Evolutionary conservation across 2,797 vertebrate genomes (phyloP).

Genomic region (Perodicticus potto): DNA sequence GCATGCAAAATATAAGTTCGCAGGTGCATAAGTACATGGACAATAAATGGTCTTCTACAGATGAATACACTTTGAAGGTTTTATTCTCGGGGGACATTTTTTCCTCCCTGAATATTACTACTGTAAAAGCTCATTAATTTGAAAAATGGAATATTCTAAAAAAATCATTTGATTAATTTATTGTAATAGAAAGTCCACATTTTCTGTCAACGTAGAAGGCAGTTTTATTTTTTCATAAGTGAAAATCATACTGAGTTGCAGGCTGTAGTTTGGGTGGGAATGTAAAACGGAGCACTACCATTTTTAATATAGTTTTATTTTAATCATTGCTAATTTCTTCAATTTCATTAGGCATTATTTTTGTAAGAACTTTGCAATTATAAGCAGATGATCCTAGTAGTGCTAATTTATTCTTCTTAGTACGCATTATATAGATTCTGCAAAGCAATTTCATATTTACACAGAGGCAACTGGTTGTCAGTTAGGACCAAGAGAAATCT

Average conservation of each 20-base stretch:
- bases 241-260: neutral
- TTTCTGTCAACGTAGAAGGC: conserved; percentile 28
- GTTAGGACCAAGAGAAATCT: neutral
- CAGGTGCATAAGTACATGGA: conserved; percentile 27
- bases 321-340: neutral
- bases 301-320: conserved; percentile 58
- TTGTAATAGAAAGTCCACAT: conserved; percentile 20
- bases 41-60: conserved; percentile 12
- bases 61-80: neutral
- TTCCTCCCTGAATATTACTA: neutral
- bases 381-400: neutral
- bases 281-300: neutral
- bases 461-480: neutral
- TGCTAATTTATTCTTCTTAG: neutral
- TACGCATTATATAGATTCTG: conserved; percentile 38
- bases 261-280: neutral
- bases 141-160: conserved; percentile 31
- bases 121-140: conserved; percentile 56
- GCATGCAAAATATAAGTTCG: conserved; percentile 1
- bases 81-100: conserved; percentile 33
- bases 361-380: neutral
- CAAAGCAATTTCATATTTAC: conserved; percentile 38
- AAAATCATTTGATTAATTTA: conserved; percentile 29
- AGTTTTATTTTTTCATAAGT: neutral
- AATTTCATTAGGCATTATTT: conserved; percentile 45